phyloP scores from a whole-genome alignment of 2,797 vertebrate species.

The Cirrhinus mrigala region DNA sequence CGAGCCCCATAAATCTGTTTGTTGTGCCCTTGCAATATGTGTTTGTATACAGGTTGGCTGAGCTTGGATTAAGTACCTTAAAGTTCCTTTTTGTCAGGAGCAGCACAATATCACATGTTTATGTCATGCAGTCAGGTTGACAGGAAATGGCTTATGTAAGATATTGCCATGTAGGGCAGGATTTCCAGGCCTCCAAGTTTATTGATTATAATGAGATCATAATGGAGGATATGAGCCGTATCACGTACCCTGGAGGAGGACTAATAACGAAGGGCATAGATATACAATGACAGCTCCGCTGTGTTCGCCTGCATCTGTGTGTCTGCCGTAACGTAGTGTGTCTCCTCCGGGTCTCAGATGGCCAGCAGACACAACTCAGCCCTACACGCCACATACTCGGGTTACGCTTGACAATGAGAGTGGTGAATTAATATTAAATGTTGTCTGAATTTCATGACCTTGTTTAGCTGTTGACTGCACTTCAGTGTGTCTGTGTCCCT shows the following conservation, averaged over 20 bases:
- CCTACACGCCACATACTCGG: neutral
- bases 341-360: constrained; percentile 34
- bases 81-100: neutral
- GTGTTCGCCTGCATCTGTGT: constrained; percentile 19
- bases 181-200: constrained; percentile 56
- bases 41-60: neutral
- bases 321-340: constrained; percentile 11
- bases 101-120: neutral
- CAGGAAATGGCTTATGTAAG: constrained; percentile 54
- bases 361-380: constrained; percentile 8
- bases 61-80: neutral
- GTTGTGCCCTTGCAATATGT: neutral
- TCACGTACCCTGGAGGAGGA: constrained; percentile 56
- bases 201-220: constrained; percentile 61
- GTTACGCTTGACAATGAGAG: constrained; percentile 36
- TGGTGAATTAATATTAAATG: constrained; percentile 13
- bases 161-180: constrained; percentile 38
- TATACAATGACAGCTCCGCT: constrained; percentile 39
- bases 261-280: constrained; percentile 43
- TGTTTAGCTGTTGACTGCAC: constrained; percentile 43
- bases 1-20: neutral
- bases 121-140: constrained; percentile 30
- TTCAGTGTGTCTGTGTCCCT: constrained; percentile 35
- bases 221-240: constrained; percentile 61
- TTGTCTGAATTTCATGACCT: constrained; percentile 26